Conservation (phyloP, 2,888 invertebrate genomes). For the Habroteleia sp. region DNA sequence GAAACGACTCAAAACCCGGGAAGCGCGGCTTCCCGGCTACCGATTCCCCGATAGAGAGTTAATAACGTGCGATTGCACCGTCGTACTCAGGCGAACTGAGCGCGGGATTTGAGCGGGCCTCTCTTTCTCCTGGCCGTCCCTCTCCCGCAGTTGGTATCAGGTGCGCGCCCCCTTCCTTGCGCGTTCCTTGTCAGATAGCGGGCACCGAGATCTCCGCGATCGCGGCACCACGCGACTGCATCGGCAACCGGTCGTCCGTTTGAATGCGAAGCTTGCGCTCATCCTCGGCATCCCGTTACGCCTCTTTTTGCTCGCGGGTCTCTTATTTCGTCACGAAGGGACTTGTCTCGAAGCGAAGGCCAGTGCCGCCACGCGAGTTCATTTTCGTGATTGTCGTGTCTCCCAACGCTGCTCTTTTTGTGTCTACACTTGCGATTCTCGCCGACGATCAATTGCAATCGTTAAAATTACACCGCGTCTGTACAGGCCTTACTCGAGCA, state of each 20-base stretch:
- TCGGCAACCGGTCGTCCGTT: constrained; percentile 62
- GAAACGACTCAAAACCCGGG: no score
- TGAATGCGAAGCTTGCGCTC: constrained; percentile 60
- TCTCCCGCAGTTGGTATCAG: constrained; percentile 64
- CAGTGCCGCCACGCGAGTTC: constrained; percentile 53
- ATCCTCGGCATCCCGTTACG: constrained; percentile 60
- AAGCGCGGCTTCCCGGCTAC: not conserved
- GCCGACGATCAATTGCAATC: constrained; percentile 49
- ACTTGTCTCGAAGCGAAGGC: constrained; percentile 37
- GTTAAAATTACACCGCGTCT: constrained; percentile 53
- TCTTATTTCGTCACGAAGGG: constrained; percentile 58
- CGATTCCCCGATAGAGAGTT: constrained; percentile 13
- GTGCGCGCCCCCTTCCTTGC: constrained; percentile 63
- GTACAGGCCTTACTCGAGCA: constrained; percentile 14
- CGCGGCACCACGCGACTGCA: constrained; percentile 62
- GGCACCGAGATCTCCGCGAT: constrained; percentile 43
- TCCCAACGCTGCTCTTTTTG: constrained; percentile 43
- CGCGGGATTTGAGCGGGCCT: constrained; percentile 65
- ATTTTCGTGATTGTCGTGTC: constrained; percentile 50
- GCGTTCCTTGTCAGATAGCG: constrained; percentile 48
- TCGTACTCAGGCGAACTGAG: constrained; percentile 37
- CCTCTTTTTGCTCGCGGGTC: constrained; percentile 62
- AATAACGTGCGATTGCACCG: constrained; percentile 14
- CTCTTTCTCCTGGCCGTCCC: constrained; percentile 70
- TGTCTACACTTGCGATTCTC: constrained; percentile 32